A percentile compares a stretch with the other conserved stretches of the same genome.
These are phyloP conservation scores for Epinephelus malabaricus DNA, from an alignment of 2,797 vertebrate species.

Conservation along the genomic window DNA sequence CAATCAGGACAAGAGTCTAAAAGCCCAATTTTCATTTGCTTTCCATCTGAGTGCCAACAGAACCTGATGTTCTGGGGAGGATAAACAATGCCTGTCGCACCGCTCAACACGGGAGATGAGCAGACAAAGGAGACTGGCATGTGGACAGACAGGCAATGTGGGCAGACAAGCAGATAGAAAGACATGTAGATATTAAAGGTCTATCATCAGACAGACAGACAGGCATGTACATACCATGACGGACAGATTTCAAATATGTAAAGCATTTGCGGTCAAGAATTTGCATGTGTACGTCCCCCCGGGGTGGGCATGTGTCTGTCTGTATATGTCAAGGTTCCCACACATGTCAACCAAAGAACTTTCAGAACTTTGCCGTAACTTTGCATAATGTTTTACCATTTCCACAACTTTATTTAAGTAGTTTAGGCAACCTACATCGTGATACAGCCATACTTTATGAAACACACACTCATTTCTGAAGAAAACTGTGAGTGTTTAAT, in stretches of 20 bases:
- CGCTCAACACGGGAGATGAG: slow-evolving; percentile 56
- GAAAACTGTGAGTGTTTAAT: too few relatives aligned
- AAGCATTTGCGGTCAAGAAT: slow-evolving; percentile 2
- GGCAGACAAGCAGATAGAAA: slow-evolving; percentile 63
- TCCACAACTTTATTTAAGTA: too few relatives aligned
- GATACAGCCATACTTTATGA: too few relatives aligned
- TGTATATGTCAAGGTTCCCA: neutral
- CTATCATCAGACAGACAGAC: slow-evolving; percentile 52
- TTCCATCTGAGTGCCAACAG: slow-evolving; percentile 80
- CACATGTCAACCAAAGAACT: too few relatives aligned
- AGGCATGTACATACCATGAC: slow-evolving; percentile 13
- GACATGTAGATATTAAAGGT: slow-evolving; percentile 50
- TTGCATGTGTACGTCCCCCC: neutral
- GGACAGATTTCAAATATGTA: slow-evolving; percentile 5
- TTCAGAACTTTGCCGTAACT: too few relatives aligned
- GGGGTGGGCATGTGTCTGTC: slow-evolving; percentile 6
- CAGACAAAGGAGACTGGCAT: slow-evolving; percentile 74
- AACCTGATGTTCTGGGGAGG: slow-evolving; percentile 69
- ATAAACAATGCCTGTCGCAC: slow-evolving; percentile 78
- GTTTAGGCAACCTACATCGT: too few relatives aligned
- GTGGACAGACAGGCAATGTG: slow-evolving; percentile 69
- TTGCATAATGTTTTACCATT: too few relatives aligned
- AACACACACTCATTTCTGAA: too few relatives aligned
- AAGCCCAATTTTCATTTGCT: slow-evolving; percentile 86
- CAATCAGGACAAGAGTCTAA: slow-evolving; percentile 78